phyloP scores from a whole-genome alignment of 2,888 invertebrate species.

The Diaprepes abbreviatus region DNA sequence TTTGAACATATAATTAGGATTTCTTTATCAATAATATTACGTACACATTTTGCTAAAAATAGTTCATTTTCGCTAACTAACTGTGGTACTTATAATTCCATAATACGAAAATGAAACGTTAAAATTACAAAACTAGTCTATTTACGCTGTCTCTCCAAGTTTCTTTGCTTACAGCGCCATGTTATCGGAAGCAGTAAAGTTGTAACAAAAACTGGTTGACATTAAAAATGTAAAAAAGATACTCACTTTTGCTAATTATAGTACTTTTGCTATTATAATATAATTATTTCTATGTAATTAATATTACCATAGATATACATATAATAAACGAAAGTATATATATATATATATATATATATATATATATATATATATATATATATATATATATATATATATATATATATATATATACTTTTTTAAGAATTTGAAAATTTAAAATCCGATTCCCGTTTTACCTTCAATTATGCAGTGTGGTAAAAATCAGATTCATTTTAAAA shows the following conservation, averaged over 20 bases:
- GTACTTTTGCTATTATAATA: background rate
- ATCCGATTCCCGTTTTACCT: too few species aligned
- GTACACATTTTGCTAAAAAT: too few species aligned
- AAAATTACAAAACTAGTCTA: slow-evolving; percentile 1
- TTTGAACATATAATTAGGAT: too few species aligned
- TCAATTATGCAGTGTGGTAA: too few species aligned
- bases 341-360: too few species aligned
- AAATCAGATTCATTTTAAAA: too few species aligned
- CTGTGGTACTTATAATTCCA: background rate
- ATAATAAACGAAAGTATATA: too few species aligned
- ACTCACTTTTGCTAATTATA: background rate
- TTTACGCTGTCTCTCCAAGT: background rate
- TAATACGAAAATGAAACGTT: background rate
- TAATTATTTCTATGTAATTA: background rate
- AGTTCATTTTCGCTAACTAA: background rate
- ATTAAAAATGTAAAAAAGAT: slow-evolving; percentile 11
- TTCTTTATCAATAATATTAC: too few species aligned
- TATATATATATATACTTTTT: too few species aligned
- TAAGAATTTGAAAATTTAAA: too few species aligned
- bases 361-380: too few species aligned
- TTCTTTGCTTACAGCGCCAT: background rate
- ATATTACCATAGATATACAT: background rate
- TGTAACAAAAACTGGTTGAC: slow-evolving; percentile 6
- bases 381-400: too few species aligned
- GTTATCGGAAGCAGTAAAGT: background rate